Conservation (phyloP, 2,113 vertebrate genomes). For the Nicator chloris region DNA sequence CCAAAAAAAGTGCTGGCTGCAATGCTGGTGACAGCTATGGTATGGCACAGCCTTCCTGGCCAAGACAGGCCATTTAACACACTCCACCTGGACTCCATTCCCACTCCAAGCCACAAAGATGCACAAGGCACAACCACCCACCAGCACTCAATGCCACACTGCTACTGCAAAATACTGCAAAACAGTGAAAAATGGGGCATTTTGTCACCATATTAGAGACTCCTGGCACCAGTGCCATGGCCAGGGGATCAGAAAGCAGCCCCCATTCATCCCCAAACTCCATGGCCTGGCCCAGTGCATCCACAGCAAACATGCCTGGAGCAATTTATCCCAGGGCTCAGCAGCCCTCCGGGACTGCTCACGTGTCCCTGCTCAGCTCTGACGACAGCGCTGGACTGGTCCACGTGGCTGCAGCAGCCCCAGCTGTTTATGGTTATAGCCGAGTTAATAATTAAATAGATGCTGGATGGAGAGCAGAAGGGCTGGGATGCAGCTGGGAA, state of each 20-base stretch:
- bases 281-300: fast-evolving
- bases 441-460: constrained; percentile 70
- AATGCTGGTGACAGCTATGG: fast-evolving
- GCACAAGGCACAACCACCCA: background rate
- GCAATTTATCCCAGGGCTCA: constrained; percentile 11
- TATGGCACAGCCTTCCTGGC: background rate
- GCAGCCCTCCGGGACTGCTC: constrained; percentile 34
- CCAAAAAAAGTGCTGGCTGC: background rate
- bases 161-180: background rate
- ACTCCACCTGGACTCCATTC: fast-evolving
- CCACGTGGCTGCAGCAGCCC: constrained; percentile 60
- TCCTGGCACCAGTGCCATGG: background rate
- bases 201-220: background rate
- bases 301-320: background rate
- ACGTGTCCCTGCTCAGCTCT: constrained; percentile 50
- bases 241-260: background rate
- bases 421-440: constrained; percentile 66
- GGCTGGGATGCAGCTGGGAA: constrained; percentile 55
- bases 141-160: fast-evolving
- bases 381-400: constrained; percentile 53
- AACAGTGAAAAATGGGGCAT: background rate
- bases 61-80: background rate
- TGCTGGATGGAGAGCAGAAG: constrained; percentile 59
- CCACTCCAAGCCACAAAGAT: background rate
- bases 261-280: background rate